Conservation (phyloP, 2,888 invertebrate genomes). For the Drosophila ustulata region DNA sequence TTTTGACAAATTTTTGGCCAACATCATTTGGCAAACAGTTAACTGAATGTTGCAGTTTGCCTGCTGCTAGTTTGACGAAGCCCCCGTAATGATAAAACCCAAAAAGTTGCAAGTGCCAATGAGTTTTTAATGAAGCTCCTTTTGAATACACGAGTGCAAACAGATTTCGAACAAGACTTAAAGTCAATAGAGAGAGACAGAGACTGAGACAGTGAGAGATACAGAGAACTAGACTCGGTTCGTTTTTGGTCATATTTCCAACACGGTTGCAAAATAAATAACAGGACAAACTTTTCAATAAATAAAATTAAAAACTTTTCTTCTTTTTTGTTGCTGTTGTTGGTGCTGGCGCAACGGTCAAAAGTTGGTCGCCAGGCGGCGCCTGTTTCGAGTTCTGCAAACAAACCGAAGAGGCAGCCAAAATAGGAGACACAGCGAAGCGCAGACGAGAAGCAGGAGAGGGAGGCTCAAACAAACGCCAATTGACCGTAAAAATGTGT, state of each 20-base stretch:
- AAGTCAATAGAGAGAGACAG: slow-evolving; percentile 36
- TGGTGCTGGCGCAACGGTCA: slow-evolving; percentile 51
- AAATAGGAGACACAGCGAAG: slow-evolving; percentile 45
- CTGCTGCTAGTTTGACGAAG: slow-evolving; percentile 41
- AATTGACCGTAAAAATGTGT: slow-evolving; percentile 80
- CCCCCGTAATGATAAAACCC: slow-evolving; percentile 42
- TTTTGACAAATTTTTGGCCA: slow-evolving; percentile 62
- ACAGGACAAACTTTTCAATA: slow-evolving; percentile 79
- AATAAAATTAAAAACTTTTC: slow-evolving; percentile 80
- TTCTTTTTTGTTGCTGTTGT: slow-evolving; percentile 18
- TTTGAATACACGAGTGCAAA: slow-evolving; percentile 34
- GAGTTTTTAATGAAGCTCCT: slow-evolving; percentile 74
- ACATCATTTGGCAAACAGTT: slow-evolving; percentile 50
- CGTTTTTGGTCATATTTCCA: slow-evolving; percentile 66
- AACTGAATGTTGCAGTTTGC: slow-evolving; percentile 49
- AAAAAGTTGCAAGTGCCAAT: slow-evolving; percentile 72
- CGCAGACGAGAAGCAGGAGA: slow-evolving; percentile 12
- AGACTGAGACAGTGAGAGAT: background rate
- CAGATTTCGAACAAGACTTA: slow-evolving; percentile 38
- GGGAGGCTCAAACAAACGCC: slow-evolving; percentile 69
- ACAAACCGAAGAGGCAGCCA: slow-evolving; percentile 54
- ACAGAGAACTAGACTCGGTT: slow-evolving; percentile 18
- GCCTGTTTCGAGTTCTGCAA: slow-evolving; percentile 63
- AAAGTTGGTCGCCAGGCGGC: slow-evolving; percentile 73
- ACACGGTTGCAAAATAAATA: slow-evolving; percentile 75